These are phyloP conservation scores for Psephotus haematonotus DNA, from an alignment of 2,113 vertebrate genomes.

Conservation along the genomic window DNA sequence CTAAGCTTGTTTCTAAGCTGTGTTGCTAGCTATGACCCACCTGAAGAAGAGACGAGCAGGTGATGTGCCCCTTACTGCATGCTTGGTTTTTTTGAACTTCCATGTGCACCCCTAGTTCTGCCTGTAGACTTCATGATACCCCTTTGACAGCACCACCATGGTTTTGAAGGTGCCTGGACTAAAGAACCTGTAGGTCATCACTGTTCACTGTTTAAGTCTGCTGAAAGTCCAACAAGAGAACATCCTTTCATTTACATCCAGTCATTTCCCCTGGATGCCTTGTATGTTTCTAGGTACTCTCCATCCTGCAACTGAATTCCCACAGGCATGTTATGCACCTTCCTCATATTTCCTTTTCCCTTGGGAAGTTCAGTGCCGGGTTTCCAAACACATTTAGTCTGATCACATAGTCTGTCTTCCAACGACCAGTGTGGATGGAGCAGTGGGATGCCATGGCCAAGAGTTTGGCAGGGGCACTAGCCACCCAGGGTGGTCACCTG, in stretches of 20 bases:
- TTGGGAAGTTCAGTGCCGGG: not conserved
- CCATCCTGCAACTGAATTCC: not conserved
- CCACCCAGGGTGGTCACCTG: not conserved
- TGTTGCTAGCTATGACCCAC: not conserved
- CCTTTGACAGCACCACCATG: not conserved
- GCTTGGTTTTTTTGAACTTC: not conserved
- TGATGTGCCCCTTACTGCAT: not conserved
- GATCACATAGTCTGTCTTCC: not conserved
- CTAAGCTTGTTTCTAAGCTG: not conserved
- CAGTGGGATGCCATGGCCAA: not conserved
- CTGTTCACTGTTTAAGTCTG: not conserved
- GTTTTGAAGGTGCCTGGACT: not conserved
- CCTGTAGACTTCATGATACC: not conserved
- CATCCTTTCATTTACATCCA: not conserved
- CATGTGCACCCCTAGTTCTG: not conserved
- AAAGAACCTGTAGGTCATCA: not conserved
- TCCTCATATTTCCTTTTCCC: not conserved
- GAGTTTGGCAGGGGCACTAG: not conserved
- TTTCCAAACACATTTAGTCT: not conserved
- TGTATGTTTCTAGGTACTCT: not conserved
- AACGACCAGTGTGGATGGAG: not conserved
- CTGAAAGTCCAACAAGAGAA: not conserved
- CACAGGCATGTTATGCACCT: not conserved
- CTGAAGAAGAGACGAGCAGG: not conserved
- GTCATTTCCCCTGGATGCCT: not conserved